Evolutionary conservation across 2,888 invertebrate genomes (phyloP), one percentile per base, ranked within the genome.

Genomic region (Notodonta ziczac): DNA sequence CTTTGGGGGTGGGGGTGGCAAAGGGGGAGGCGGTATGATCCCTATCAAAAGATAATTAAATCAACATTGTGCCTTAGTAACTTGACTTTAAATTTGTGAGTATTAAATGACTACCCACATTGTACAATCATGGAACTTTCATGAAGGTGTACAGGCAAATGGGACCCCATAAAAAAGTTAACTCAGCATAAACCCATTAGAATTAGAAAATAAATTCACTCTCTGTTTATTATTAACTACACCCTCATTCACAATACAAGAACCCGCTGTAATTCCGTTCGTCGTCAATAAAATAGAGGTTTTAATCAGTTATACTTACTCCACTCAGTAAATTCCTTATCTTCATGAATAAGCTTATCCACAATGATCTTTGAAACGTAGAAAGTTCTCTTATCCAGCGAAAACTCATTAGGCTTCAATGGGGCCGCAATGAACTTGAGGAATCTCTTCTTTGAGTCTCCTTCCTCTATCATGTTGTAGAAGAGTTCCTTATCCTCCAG

Each of bases 321-420:
- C 94, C 96, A 95, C 89, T 97, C 96, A 72, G 96, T 94, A 64
- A 97, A 95, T 85, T 97, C 97, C 80, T 96, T 96, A 77, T 97
- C 97, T 16, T 96, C 94, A 78, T 93, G 88, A 60, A 94, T 91
- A 9, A 96, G 88, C 81, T 96, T 96, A 74, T 96, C 96, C 58
- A 95, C 95, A 72, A 96, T 95, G 1, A 96, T 96, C 81, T 96
- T 96, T 77, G 96, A 95, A 14, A 97, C 92, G 75, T 94, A 96
- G 72, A 97, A 92, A 24, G 96, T 89, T 75, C 95, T 94, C 65
- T 94, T 95, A 16, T 95, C 93, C 51, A 95, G 76, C 0, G 82
- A 72, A 51, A 84, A 67, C 55, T 93, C 93, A 67, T 89, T 85
- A 0, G 86, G 83, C 50, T 80, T 77, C 35, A 89, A 62, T 0